Evolutionary conservation across 2,888 invertebrate genomes (phyloP), one percentile per base, ranked within the genome.

Genomic region (Drosophila basisetae): DNA sequence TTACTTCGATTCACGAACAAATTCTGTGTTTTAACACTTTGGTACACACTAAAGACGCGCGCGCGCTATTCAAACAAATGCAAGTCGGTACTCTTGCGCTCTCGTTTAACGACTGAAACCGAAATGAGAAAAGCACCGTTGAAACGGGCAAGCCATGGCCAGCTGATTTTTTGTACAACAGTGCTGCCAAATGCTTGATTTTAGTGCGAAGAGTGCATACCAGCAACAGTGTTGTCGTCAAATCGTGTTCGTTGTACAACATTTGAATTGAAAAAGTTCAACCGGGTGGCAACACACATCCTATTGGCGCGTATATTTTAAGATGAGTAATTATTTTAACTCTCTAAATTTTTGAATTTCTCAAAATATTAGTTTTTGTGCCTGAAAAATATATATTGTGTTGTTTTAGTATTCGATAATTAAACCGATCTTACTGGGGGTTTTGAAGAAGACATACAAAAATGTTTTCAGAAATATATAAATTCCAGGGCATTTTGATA

Each of bases 51-150:
- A 22, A 47, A 78, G 35, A 58, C 22, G 31, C 62, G 22, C 68
- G 63, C 67, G 60, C 77, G 55, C 56, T 47, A 54, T 16, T 33
- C 54, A 33, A 62, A 25, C 18, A 59, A 55, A 55, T n/a, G 35
- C 72, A 80, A 72, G 66, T 59, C 16, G 30, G 55, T n/a, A n/a
- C 68, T 64, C 76, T 69, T 66, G 72, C 83, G 66, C 80, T 79
- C 80, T 68, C 76, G 64, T 43, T 68, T 67, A 80, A 80, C 68
- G 80, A 80, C 83, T 82, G 61, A 82, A 79, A 66, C 59, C 66
- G 79, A 82, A 78, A 67, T 61, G 61, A 69, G 75, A 71, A 82
- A 79, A 82, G 68, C 80, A 68, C 71, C 68, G 71, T 64, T 71
- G 65, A 76, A 80, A 63, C 70, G 75, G 67, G 47, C 37, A 60